Evolutionary conservation across 2,888 invertebrate species (phyloP).

Genomic region (Belgica antarctica): DNA sequence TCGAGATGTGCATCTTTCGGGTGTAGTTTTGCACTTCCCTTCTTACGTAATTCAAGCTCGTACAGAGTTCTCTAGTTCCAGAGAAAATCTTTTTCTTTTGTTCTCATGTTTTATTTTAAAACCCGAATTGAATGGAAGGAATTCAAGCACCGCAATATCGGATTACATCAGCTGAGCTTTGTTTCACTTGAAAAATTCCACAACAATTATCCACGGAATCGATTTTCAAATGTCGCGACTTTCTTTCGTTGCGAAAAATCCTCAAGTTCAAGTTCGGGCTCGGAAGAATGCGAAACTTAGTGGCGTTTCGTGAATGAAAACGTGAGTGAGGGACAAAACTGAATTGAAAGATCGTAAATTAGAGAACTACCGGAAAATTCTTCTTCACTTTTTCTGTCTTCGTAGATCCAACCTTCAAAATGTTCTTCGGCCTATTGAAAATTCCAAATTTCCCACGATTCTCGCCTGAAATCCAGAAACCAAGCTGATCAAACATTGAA

Average conservation of each 20-base stretch:
- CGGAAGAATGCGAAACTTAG: too few relatives aligned
- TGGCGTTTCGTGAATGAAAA: too few relatives aligned
- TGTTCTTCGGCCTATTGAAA: too few relatives aligned
- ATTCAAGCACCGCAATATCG: constrained; percentile 3
- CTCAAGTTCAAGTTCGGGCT: constrained; percentile 41
- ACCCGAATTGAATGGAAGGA: not conserved
- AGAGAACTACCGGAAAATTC: too few relatives aligned
- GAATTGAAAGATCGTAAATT: too few relatives aligned
- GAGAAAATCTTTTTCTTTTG: constrained; percentile 7
- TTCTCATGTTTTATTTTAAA: not conserved
- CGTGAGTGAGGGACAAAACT: too few relatives aligned
- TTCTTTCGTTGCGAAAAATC: not conserved
- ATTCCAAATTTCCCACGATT: too few relatives aligned
- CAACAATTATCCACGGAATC: constrained; percentile 4
- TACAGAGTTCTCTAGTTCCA: too few relatives aligned
- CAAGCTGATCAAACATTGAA: too few relatives aligned
- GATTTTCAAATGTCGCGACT: not conserved
- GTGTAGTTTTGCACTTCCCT: not conserved
- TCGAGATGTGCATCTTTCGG: constrained; percentile 13
- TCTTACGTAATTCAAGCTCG: constrained; percentile 5
- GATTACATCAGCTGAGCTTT: not conserved
- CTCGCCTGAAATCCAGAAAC: too few relatives aligned
- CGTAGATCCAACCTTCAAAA: too few relatives aligned
- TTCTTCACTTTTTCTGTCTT: too few relatives aligned
- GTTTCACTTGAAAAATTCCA: not conserved